These are phyloP conservation scores for Physeter macrocephalus DNA, from an alignment of 2,113 vertebrate genomes.

Conservation along the genomic window DNA sequence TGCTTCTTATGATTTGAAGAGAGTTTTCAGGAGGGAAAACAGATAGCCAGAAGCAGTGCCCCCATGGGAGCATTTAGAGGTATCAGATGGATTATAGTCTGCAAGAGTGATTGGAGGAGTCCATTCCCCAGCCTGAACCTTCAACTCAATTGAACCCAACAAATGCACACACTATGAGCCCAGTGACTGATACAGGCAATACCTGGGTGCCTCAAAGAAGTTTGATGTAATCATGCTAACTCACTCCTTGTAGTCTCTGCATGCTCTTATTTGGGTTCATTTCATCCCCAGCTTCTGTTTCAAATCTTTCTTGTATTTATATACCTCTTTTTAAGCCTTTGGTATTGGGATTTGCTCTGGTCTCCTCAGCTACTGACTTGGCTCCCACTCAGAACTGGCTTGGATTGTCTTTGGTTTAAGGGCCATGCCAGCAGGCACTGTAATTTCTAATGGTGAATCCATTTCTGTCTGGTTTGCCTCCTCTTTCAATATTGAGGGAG, in stretches of 20 bases:
- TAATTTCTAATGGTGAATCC: neutral
- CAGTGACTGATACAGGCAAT: neutral
- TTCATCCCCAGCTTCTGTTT: neutral
- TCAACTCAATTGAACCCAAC: neutral
- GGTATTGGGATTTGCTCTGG: neutral
- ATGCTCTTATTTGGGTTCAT: neutral
- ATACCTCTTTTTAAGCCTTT: neutral
- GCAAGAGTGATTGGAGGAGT: rapidly evolving
- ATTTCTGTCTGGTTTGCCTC: neutral
- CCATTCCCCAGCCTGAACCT: neutral
- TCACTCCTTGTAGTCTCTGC: neutral
- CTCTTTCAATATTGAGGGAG: neutral
- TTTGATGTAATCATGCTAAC: neutral
- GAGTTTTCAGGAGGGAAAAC: neutral
- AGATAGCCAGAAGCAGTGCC: too few species aligned
- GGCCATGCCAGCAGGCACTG: neutral
- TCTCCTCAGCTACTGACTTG: neutral
- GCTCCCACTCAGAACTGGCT: neutral
- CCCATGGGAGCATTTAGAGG: too few species aligned
- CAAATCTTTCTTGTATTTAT: neutral
- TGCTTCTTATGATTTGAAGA: neutral
- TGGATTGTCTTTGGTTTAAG: neutral
- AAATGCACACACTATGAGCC: rapidly evolving
- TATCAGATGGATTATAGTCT: neutral
- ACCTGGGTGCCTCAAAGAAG: neutral